These are phyloP conservation scores for Drosophila melanica DNA, from an alignment of 1,140 invertebrate genomes.

Conservation along the genomic window DNA sequence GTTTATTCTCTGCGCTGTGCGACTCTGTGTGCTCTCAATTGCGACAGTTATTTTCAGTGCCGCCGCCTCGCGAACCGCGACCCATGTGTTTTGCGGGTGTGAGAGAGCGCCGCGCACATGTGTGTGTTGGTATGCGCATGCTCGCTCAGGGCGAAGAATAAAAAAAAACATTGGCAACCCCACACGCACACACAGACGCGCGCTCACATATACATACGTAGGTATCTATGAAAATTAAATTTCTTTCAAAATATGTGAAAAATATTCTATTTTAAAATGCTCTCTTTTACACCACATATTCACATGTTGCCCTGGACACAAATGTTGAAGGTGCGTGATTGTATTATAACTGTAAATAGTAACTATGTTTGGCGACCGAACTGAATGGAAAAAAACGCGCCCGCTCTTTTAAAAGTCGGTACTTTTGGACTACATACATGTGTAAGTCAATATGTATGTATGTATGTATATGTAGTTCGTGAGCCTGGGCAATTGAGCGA, in stretches of 20 bases:
- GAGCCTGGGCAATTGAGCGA: slow-evolving; percentile 38
- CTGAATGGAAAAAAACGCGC: slow-evolving; percentile 38
- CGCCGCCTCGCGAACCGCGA: slow-evolving; percentile 6
- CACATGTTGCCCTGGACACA: slow-evolving; percentile 4
- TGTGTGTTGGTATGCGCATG: slow-evolving; percentile 66
- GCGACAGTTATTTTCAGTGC: slow-evolving; percentile 73
- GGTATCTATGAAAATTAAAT: slow-evolving; percentile 59
- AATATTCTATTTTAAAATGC: slow-evolving; percentile 61
- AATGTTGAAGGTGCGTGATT: slow-evolving; percentile 5
- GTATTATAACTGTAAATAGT: slow-evolving; percentile 40
- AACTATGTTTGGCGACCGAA: slow-evolving; percentile 19
- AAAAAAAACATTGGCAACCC: slow-evolving; percentile 65
- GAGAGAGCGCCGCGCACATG: slow-evolving; percentile 45
- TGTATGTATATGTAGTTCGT: neutral
- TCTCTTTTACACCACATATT: slow-evolving; percentile 37
- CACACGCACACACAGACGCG: slow-evolving; percentile 38
- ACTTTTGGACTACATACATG: slow-evolving; percentile 11
- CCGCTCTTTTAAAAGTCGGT: slow-evolving; percentile 45
- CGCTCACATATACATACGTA: slow-evolving; percentile 19
- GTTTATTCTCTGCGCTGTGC: slow-evolving; percentile 43
- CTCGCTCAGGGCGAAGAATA: slow-evolving; percentile 51
- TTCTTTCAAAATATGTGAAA: slow-evolving; percentile 60
- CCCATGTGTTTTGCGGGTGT: slow-evolving; percentile 48
- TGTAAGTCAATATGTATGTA: neutral
- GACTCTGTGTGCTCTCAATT: slow-evolving; percentile 34